Percentiles rank a stretch among this genome's conserved stretches.
Evolutionary conservation across 2,888 invertebrate genomes (phyloP).

Genomic region (Pterostichus madidus): DNA sequence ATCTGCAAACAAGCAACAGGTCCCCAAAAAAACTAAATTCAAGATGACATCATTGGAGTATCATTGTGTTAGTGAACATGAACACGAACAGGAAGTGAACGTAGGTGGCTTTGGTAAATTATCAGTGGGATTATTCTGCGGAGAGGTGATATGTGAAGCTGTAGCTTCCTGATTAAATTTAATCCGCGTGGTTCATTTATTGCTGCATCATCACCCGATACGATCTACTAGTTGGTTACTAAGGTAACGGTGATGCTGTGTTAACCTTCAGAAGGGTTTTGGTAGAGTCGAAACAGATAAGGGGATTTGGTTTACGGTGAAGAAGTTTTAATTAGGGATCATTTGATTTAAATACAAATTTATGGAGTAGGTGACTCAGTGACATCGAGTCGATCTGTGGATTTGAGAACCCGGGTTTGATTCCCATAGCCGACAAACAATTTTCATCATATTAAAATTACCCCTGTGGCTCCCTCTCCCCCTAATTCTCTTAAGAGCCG

Average conservation of each 20-base stretch:
- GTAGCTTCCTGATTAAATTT: constrained; percentile 37
- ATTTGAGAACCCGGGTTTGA: no score
- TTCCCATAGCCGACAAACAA: no score
- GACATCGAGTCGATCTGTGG: no score
- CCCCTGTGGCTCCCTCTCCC: no score
- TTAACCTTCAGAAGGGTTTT: no score
- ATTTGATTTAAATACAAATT: no score
- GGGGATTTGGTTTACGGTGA: no score
- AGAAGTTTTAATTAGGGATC: no score
- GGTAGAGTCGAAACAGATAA: background rate
- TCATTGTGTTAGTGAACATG: background rate
- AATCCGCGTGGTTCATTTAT: constrained; percentile 36
- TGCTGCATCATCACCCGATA: background rate
- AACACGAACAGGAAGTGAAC: background rate
- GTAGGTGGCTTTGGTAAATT: background rate
- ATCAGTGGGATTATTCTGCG: constrained; percentile 16
- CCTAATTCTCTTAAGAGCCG: no score
- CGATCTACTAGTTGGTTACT: background rate
- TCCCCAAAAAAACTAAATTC: constrained; percentile 2
- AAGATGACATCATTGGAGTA: background rate
- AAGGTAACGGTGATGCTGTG: no score
- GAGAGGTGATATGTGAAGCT: constrained; percentile 32
- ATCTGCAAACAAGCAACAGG: constrained; percentile 26
- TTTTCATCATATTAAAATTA: no score
- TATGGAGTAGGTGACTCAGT: no score